Evolutionary conservation across 2,888 invertebrate genomes (phyloP), one percentile per base, ranked within the genome.

Genomic region (Drosophila merina): DNA sequence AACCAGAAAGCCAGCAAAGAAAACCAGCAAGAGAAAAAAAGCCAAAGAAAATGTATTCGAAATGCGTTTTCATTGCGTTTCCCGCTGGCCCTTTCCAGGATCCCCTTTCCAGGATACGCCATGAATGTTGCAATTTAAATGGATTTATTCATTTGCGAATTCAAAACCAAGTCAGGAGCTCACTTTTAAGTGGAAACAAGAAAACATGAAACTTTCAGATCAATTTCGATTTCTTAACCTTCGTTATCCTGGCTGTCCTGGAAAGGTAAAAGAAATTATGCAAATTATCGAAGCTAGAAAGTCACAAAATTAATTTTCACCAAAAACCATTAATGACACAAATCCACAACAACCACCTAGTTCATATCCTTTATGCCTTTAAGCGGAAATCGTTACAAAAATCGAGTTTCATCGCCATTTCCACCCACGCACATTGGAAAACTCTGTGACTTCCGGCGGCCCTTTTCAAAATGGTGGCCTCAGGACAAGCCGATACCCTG

Each of bases 71-170:
- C 60, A 75, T 68, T 81, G 76, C 73, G 62, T 73, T 64, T 70
- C 72, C 51, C 57, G 52, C 71, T 70, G 66, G 57, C 55, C 66
- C 51, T 45, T 51, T 48, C 14, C 36, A n/a, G 75, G 76, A 20
- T 20, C 72, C 76, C 81, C 86, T 76, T 7, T 8, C 14, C 78
- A 14, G 14, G 14, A 85, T n/a, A n/a, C 83, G 87, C 86, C 89
- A 86, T 85, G 85, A 85, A 89, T 88, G 86, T 84, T 83, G 88
- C 84, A 88, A 86, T 88, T 88, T 85, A 89, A 89, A 88, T 84
- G 82, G 82, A 89, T 89, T 88, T 85, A 89, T 89, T 86, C 86
- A 88, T 88, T 89, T 88, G 76, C 44, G 59, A 59, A 10, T 57
- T 6, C 36, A 36, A 36, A 36, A 44, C 20, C 44, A 44, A 44